Conservation (phyloP, 2,113 vertebrate species). For the Glaucidium brasilianum region DNA sequence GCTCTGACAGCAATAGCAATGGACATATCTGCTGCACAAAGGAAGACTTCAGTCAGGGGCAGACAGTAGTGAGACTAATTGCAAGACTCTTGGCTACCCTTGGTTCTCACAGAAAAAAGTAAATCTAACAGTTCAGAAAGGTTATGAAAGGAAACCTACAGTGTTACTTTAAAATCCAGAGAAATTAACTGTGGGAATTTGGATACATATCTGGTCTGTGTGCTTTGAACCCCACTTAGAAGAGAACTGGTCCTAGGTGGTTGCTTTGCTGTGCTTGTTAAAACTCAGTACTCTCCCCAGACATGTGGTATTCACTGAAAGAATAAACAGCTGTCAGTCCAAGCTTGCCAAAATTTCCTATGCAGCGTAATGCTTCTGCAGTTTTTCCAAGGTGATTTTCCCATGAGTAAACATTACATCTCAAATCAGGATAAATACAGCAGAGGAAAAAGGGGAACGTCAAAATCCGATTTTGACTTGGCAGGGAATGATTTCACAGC, state of each 20-base stretch:
- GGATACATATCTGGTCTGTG: accelerated
- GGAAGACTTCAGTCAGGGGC: not conserved
- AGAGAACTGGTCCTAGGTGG: not conserved
- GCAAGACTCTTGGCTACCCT: not conserved
- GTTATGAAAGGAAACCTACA: not conserved
- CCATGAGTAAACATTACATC: not conserved
- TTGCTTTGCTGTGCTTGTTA: not conserved
- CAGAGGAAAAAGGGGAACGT: not conserved
- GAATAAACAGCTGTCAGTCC: not conserved
- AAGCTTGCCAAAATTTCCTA: not conserved
- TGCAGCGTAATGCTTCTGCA: not conserved
- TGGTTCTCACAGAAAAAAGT: not conserved
- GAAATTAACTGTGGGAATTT: not conserved
- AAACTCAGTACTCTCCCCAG: not conserved
- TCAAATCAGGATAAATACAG: not conserved
- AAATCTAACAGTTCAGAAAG: not conserved
- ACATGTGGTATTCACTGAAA: not conserved
- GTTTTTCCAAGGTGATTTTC: not conserved
- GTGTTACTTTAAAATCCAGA: not conserved
- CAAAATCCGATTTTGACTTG: slow-evolving; percentile 2
- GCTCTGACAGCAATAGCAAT: not conserved
- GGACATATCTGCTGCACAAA: not conserved
- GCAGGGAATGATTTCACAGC: slow-evolving; percentile 12
- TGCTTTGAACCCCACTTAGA: not conserved
- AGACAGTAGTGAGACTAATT: not conserved